Evolutionary conservation across 2,797 vertebrate genomes (phyloP), one percentile per base, ranked within the genome.

Genomic region (Phrynocephalus guinanensis): DNA sequence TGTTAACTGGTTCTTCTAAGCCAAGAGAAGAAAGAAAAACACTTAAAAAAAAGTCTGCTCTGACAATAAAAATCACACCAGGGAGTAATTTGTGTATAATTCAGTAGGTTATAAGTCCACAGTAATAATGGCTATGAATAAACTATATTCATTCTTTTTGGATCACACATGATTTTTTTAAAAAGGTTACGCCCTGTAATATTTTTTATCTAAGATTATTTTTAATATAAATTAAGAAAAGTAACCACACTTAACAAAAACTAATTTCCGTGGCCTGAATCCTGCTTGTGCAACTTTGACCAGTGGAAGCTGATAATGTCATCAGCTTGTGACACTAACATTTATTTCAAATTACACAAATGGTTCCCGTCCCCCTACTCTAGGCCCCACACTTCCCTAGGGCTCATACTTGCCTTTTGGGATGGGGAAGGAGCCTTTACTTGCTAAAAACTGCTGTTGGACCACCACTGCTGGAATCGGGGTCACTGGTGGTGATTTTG

Each of bases 41-140:
- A 63, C 28, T 38, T 68, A 33, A 33, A 33, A 44, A 44, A 38
- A 44, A 91, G 83, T 79, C 52, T 78, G 75, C 63, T 72, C 77
- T 73, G 24, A 44, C 84, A 33, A 79, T 4, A 0, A 18, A 44
- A 92, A 85, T 86, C 77, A 63, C 28, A 38, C 11, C 15, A 0
- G 0, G 30, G 0, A 0, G n/a, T 20, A 92, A 76, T 0, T 44
- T 33, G 3, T 5, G 76, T 15, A 24, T 30, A 70, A 33, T 71
- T 79, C 88, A 80, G 0, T 1, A 0, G 28, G 72, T n/a, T 0
- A 0, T 80, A 26, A 22, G n/a, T 70, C 66, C n/a, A 78, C n/a
- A 79, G 78, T 2, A 0, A 26, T 67, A 60, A 3, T 2, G 24
- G 26, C 67, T 77, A 87, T 87, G 87, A 84, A n/a, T 86, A 78